Conservation (phyloP, 2,113 vertebrate species). For the Podarcis muralis region DNA sequence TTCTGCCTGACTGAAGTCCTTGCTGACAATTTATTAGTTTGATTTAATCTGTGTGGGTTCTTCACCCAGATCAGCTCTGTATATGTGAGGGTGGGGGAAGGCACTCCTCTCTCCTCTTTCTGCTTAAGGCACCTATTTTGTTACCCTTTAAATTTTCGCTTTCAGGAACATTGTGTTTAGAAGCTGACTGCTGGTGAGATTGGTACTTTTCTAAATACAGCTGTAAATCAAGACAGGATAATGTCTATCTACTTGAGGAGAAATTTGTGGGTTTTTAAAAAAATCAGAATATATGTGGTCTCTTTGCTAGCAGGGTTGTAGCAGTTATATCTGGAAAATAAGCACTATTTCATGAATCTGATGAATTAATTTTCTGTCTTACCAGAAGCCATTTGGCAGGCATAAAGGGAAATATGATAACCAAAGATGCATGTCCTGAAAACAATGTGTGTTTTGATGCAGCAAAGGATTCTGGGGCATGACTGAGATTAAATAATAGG, state of each 20-base stretch:
- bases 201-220: not conserved
- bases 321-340: not conserved
- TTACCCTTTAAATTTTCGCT: not conserved
- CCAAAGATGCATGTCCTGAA: not conserved
- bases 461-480: not conserved
- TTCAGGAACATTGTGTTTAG: not conserved
- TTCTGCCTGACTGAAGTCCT: slow-evolving; percentile 19
- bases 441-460: not conserved
- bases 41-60: slow-evolving; percentile 13
- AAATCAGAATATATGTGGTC: not conserved
- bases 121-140: not conserved
- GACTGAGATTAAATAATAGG: not conserved
- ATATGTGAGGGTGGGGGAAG: too few species aligned
- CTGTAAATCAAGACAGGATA: not conserved
- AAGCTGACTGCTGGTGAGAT: not conserved
- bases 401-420: not conserved
- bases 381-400: not conserved
- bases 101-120: not conserved
- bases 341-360: not conserved
- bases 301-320: not conserved
- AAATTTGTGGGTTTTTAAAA: not conserved
- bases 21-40: slow-evolving; percentile 15
- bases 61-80: not conserved
- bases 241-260: not conserved
- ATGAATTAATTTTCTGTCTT: not conserved